These are phyloP conservation scores for Hemiprocne comata DNA, from an alignment of 2,113 vertebrate genomes.

Conservation along the genomic window DNA sequence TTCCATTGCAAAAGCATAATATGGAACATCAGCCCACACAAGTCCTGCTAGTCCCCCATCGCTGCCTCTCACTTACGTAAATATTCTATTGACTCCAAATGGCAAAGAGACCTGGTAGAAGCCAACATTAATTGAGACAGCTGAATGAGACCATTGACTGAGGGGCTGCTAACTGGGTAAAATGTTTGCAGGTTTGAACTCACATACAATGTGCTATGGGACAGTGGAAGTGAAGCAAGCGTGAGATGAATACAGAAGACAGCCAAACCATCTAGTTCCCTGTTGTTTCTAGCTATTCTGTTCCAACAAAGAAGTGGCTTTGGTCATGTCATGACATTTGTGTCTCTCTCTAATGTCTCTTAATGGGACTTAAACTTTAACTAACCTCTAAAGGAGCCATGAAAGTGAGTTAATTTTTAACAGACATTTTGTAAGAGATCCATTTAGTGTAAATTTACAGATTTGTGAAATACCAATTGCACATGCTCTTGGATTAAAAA, in stretches of 20 bases:
- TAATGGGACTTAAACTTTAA: conserved; percentile 41
- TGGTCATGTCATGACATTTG: background rate
- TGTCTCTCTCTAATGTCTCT: background rate
- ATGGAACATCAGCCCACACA: background rate
- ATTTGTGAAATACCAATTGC: background rate
- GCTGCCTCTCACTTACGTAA: background rate
- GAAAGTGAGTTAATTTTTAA: conserved; percentile 34
- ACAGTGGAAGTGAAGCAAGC: background rate
- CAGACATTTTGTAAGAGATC: background rate
- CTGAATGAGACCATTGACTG: conserved; percentile 33
- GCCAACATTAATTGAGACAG: background rate
- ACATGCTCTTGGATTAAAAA: background rate
- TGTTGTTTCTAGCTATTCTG: background rate
- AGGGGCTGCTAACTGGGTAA: background rate
- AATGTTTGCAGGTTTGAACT: conserved; percentile 44
- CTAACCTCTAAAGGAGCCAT: background rate
- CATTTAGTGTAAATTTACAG: background rate
- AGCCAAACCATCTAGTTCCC: background rate
- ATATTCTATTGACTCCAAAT: conserved; percentile 21
- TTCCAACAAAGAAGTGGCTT: background rate
- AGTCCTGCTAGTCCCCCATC: background rate
- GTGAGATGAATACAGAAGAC: background rate
- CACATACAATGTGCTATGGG: background rate
- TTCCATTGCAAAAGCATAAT: background rate
- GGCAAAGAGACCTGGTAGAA: conserved; percentile 27